These are phyloP conservation scores for Urocynchramus pylzowi DNA, from an alignment of 2,113 vertebrate genomes.

Conservation along the genomic window DNA sequence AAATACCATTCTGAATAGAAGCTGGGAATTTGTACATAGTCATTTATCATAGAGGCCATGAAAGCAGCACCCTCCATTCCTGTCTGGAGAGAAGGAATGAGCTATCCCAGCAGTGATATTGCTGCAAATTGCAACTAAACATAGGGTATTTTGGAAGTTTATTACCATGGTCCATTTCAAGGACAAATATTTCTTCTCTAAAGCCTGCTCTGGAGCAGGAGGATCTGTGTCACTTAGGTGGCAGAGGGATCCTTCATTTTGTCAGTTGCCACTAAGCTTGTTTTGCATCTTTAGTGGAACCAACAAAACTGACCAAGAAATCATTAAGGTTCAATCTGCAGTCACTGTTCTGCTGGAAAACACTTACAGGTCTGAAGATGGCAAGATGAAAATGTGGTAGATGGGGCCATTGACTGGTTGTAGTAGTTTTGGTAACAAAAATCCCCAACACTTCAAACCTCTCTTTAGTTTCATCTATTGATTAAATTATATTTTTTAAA, in stretches of 20 bases:
- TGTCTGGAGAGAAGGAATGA: background rate
- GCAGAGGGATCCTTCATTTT: background rate
- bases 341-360: background rate
- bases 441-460: background rate
- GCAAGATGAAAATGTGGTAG: background rate
- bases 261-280: background rate
- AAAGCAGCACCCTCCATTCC: background rate
- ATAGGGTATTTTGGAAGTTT: background rate
- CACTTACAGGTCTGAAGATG: background rate
- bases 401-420: background rate
- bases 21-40: background rate
- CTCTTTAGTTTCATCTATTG: background rate
- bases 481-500: background rate
- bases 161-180: background rate
- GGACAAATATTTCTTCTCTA: background rate
- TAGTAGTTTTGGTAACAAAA: background rate
- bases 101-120: background rate
- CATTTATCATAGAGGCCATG: background rate
- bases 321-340: background rate
- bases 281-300: background rate
- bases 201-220: background rate
- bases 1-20: slow-evolving; percentile 19
- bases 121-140: background rate
- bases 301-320: background rate
- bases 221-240: background rate